Base-by-base conservation (phyloP, 2,113 vertebrate species). In the Micromys minutus region DNA sequence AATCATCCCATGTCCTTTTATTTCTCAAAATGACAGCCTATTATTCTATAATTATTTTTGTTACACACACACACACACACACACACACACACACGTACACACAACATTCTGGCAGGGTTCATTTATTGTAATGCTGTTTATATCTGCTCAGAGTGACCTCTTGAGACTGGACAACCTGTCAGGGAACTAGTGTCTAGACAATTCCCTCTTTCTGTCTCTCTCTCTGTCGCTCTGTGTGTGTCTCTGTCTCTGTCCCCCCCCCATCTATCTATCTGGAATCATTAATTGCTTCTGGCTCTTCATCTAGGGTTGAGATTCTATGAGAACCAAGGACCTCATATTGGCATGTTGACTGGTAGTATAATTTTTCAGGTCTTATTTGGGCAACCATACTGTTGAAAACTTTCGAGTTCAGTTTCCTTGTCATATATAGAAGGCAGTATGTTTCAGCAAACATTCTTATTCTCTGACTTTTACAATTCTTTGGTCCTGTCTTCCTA, bases 161-260 rank as follows among this genome's bases (percentile, higher is more conserved):
- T 57, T 57, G 34, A 57, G 34, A n/a, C 34, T 79, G 34, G 50
- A 79, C 55, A 79, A 36, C 21, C 8, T 79, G 17, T 55, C 76
- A 79, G 31, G 17, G 5, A 10, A 19, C 31, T 79, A 50, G 15
- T 79, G 12, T 21, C 34, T 57, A 8, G 1, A 7, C 7, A 50
- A 34, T 29, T 16, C 5, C 13, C 3, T 6, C 26, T 47, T 13
- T 34, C 7, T 4, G 39, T 19, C 17, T 16, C 13, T 16, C 45
- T 50, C 7, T 34, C 45, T n/a, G 3, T 29, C 61, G 10, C 61
- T 29, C 22, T 24, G 5, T 19, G 4, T 59, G n/a, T n/a, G n/a
- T n/a, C 22, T 22, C 22, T 29, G 2, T 9, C 24, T 29, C 61
- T 3, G 0, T 26, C 24, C 8, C 8, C 8, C 24, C 10, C 61